A percentile compares a stretch with the other conserved stretches of the same genome.
phyloP scores from a whole-genome alignment of 2,797 vertebrate species.

The Platalea minor region DNA sequence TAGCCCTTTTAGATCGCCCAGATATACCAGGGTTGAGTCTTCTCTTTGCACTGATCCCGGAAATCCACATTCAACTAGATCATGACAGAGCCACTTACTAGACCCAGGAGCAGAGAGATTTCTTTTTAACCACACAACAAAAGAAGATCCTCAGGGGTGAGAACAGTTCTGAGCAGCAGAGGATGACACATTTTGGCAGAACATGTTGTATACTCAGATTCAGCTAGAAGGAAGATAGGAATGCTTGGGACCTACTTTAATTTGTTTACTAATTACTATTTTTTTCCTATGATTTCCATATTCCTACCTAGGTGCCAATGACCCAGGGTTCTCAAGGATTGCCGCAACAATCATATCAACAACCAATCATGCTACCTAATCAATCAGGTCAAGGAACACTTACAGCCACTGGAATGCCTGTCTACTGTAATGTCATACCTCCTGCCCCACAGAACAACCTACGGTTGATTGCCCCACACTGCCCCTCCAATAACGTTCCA shows the following conservation, averaged over 20 bases:
- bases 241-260: neutral
- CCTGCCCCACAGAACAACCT: constrained; percentile 80
- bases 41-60: neutral
- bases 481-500: constrained; percentile 77
- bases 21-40: neutral
- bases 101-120: neutral
- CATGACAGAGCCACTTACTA: neutral
- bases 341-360: constrained; percentile 81
- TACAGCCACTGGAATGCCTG: constrained; percentile 79
- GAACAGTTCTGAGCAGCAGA: neutral
- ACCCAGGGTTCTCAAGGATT: constrained; percentile 81
- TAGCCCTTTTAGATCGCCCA: neutral
- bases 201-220: neutral
- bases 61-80: neutral
- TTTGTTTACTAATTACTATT: neutral
- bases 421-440: constrained; percentile 90
- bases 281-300: neutral
- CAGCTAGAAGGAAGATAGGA: neutral
- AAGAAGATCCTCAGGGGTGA: neutral
- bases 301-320: constrained; percentile 77
- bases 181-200: neutral
- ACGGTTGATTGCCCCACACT: constrained; percentile 76
- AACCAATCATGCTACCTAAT: constrained; percentile 80
- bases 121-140: neutral
- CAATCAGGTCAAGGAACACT: constrained; percentile 83